Evolutionary conservation across 2,888 invertebrate species (phyloP).

Genomic region (Rhopalosiphum nymphaeae): DNA sequence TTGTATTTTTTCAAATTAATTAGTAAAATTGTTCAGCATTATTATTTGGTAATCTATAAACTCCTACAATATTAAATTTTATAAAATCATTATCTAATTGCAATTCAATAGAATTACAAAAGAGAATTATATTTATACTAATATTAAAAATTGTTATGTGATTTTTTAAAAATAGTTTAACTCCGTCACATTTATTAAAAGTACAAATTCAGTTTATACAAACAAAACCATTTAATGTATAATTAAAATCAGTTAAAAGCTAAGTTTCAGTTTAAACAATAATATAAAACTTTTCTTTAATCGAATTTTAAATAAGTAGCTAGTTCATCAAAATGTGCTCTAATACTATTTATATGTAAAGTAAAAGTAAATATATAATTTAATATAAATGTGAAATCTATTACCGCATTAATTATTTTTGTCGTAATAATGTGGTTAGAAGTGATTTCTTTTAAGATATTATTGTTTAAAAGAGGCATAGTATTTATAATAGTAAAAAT

Average conservation of each 20-base stretch:
- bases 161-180: background rate
- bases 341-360: background rate
- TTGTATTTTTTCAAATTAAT: background rate
- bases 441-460: background rate
- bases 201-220: background rate
- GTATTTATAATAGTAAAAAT: background rate
- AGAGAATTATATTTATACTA: background rate
- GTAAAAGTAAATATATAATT: background rate
- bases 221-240: constrained; percentile 11
- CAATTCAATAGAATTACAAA: too few relatives aligned
- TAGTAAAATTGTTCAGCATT: background rate
- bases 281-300: background rate
- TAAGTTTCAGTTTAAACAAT: background rate
- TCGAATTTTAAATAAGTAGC: background rate
- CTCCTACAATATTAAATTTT: too few relatives aligned
- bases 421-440: background rate
- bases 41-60: too few relatives aligned
- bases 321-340: background rate
- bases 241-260: background rate
- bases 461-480: background rate
- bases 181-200: background rate
- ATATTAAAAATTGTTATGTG: background rate
- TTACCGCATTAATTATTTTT: background rate
- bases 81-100: too few relatives aligned
- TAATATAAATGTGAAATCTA: background rate